A percentile compares a stretch with the other conserved stretches of the same genome.
Conservation (phyloP, 2,888 invertebrate genomes). For the Coelopa pilipes region DNA sequence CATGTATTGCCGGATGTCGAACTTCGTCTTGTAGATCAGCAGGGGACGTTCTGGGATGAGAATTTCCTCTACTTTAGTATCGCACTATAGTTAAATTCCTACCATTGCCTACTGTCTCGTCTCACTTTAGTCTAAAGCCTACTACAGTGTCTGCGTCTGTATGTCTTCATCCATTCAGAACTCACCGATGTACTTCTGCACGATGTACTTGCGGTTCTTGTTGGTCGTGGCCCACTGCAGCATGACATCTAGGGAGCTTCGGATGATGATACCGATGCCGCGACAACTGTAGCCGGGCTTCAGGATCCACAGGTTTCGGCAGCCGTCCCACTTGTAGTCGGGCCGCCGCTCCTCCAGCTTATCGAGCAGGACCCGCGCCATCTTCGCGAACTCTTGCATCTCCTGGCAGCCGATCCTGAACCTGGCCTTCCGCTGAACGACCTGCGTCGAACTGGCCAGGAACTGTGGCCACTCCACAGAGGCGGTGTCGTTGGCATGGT, state of each 20-base stretch:
- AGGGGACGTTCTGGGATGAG: slow-evolving; percentile 77
- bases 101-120: no score
- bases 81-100: no score
- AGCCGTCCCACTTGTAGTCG: slow-evolving; percentile 79
- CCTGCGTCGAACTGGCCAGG: slow-evolving; percentile 51
- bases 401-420: slow-evolving; percentile 51
- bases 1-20: slow-evolving; percentile 92
- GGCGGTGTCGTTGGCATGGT: slow-evolving; percentile 40
- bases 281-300: slow-evolving; percentile 86
- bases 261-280: slow-evolving; percentile 85
- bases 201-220: slow-evolving; percentile 76
- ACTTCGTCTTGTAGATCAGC: slow-evolving; percentile 86
- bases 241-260: slow-evolving; percentile 79
- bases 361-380: slow-evolving; percentile 71
- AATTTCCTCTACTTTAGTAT: neutral
- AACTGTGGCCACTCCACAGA: slow-evolving; percentile 52
- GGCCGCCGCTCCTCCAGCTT: slow-evolving; percentile 72
- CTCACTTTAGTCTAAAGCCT: no score
- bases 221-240: slow-evolving; percentile 72
- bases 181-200: slow-evolving; percentile 91
- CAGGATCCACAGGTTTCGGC: slow-evolving; percentile 88
- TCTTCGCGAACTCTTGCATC: slow-evolving; percentile 53
- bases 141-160: no score
- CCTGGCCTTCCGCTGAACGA: slow-evolving; percentile 60
- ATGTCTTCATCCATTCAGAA: neutral